Evolutionary conservation across 2,888 invertebrate genomes (phyloP), one percentile per base, ranked within the genome.

Genomic region (Strigamia transsilvanica): DNA sequence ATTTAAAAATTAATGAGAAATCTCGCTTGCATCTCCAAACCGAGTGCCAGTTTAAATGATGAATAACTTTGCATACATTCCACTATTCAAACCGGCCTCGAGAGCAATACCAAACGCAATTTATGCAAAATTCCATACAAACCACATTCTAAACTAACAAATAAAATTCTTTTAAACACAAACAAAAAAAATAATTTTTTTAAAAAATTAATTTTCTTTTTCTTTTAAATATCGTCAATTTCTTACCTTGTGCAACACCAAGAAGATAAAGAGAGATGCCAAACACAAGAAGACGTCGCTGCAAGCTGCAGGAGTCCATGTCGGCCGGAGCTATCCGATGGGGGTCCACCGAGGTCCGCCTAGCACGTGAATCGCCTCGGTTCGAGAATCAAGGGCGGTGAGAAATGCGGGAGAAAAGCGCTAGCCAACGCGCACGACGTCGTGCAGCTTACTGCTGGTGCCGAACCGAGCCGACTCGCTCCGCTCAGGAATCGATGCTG

Each of bases 381-480:
- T 15, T 56, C 56, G 56, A n/a, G 56, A 56, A 18, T n/a, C 18
- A 18, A 56, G 21, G 56, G 56, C 56, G 18, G 56, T 3, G 5
- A 18, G 10, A 10, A 56, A 18, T 56, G 56, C 56, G 56, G 18
- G 4, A 56, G 56, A 56, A 56, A 56, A 56, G 56, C 56, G 18
- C 56, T 56, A 56, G 56, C 56, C 56, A 56, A 56, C 56, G 56
- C 56, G 56, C 56, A 56, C 56, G 56, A 56, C 56, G 56, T 56
- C 56, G 56, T 56, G 56, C 56, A 56, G 56, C 56, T 56, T 56
- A 56, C 56, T 56, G 56, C 21, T 18, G 56, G 38, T 38, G 38
- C 38, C 38, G 38, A 38, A 27, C 27, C 27, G 27, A 27, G 27
- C 27, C 27, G 27, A 27, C 27, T 10, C 5, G 56, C 18, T 56